phyloP scores from a whole-genome alignment of 2,797 vertebrate species.

The Pipistrellus pygmaeus region DNA sequence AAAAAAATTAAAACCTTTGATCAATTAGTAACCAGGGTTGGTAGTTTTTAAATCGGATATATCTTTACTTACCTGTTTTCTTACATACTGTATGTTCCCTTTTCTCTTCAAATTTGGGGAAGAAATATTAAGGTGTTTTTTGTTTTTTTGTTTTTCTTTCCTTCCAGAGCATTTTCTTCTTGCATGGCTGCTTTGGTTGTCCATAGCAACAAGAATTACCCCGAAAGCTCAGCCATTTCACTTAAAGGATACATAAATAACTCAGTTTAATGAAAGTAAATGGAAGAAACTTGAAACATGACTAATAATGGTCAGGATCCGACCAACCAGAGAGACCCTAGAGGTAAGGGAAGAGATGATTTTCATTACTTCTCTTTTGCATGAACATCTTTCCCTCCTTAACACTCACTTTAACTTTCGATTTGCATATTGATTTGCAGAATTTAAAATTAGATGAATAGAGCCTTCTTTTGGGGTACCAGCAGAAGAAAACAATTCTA shows the following conservation, averaged over 20 bases:
- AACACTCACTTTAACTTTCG: background rate
- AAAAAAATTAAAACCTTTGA: constrained; percentile 68
- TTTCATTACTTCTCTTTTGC: background rate
- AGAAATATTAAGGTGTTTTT: constrained; percentile 12
- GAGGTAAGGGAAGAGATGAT: constrained; percentile 4
- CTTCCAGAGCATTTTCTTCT: constrained; percentile 63
- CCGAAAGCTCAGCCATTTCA: constrained; percentile 54
- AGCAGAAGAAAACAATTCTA: background rate
- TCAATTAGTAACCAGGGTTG: constrained; percentile 40
- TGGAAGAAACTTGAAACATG: constrained; percentile 7
- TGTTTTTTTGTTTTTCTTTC: background rate
- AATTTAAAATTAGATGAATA: background rate
- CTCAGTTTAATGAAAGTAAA: constrained; percentile 36
- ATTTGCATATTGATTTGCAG: background rate
- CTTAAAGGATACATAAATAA: constrained; percentile 54
- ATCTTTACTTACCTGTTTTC: constrained; percentile 75
- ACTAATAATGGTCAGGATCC: background rate
- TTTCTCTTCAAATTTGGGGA: constrained; percentile 65
- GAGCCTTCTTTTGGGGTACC: background rate
- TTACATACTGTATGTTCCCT: constrained; percentile 25
- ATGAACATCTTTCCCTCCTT: background rate
- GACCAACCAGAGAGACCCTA: background rate
- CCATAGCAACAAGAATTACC: constrained; percentile 68
- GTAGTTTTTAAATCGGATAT: background rate
- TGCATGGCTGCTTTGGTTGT: constrained; percentile 70